These are phyloP conservation scores for Ormia ochracea DNA, from an alignment of 2,888 invertebrate species.

Conservation along the genomic window DNA sequence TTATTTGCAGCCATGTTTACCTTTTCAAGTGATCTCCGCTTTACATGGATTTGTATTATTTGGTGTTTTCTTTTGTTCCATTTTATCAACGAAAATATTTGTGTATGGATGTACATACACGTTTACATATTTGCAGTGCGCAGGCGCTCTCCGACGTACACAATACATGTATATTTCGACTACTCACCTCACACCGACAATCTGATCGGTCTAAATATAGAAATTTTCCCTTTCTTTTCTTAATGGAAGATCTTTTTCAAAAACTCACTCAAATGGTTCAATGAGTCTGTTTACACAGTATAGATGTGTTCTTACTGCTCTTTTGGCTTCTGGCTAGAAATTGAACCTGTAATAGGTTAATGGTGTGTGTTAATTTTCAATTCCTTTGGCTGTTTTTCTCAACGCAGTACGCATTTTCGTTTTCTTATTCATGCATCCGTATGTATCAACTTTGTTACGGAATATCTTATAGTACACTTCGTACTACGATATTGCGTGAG, in stretches of 20 bases:
- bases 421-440: background rate
- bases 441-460: background rate
- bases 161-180: conserved; percentile 11
- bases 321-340: background rate
- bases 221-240: conserved; percentile 16
- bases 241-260: background rate
- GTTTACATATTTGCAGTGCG: conserved; percentile 40
- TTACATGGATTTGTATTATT: background rate
- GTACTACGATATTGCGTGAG: background rate
- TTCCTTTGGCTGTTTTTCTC: conserved; percentile 31
- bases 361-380: conserved; percentile 24
- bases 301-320: background rate
- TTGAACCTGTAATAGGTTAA: conserved; percentile 17
- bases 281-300: too few relatives aligned
- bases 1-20: conserved; percentile 26
- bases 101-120: too few relatives aligned
- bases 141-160: conserved; percentile 37
- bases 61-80: background rate
- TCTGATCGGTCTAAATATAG: conserved; percentile 57
- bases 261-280: conserved; percentile 42
- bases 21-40: conserved; percentile 7
- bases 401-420: conserved; percentile 30
- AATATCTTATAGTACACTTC: background rate
- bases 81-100: background rate
- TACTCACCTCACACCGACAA: conserved; percentile 33